phyloP scores from a whole-genome alignment of 2,888 invertebrate genomes.

The Bombylius major region DNA sequence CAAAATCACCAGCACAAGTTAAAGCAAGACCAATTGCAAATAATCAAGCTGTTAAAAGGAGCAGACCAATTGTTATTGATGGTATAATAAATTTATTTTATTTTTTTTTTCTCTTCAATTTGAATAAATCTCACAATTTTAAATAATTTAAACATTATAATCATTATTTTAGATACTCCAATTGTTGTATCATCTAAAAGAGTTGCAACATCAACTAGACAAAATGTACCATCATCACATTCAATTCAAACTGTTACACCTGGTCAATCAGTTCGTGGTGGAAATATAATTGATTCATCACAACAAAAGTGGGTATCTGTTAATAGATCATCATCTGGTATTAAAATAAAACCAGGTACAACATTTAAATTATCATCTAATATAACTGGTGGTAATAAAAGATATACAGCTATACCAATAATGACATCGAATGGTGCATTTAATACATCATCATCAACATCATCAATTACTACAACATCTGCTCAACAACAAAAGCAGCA shows the following conservation, averaged over 20 bases:
- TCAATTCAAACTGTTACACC: background rate
- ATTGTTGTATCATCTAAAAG: background rate
- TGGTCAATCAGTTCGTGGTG: background rate
- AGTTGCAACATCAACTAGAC: background rate
- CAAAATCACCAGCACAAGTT: background rate
- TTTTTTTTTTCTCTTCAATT: too few relatives aligned
- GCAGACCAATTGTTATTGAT: background rate
- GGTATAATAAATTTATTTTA: background rate
- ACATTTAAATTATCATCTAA: conserved; percentile 8
- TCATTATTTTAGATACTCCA: too few relatives aligned
- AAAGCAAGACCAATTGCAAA: background rate
- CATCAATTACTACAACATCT: background rate
- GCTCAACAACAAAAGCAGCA: too few relatives aligned
- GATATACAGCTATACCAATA: conserved; percentile 12
- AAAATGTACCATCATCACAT: background rate
- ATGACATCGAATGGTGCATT: conserved; percentile 19
- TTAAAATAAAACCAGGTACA: conserved; percentile 11
- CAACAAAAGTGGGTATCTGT: conserved; percentile 1
- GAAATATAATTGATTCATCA: conserved; percentile 9
- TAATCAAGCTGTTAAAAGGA: background rate
- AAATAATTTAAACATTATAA: too few relatives aligned
- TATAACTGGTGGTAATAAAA: background rate
- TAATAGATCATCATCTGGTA: background rate
- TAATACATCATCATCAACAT: conserved; percentile 12
- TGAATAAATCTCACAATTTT: too few relatives aligned